Base-by-base conservation (phyloP, 2,113 vertebrate species). In the Sinocyclocheilus anophthalmus region DNA sequence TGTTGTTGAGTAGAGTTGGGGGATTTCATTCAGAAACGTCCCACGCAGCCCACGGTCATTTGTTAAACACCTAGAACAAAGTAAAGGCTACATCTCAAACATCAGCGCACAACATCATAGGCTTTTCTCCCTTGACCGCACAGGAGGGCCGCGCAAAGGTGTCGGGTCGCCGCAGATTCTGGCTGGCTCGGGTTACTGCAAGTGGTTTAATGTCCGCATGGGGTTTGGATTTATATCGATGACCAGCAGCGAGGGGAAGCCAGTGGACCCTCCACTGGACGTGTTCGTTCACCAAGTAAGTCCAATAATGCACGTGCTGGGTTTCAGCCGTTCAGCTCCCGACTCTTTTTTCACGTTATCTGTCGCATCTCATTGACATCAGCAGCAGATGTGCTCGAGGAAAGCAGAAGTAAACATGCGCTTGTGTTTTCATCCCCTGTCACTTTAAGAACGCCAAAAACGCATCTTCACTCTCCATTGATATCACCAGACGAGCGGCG, bases 201-300 rank as follows among this genome's bases (percentile, higher is more conserved):
- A 99, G 89, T 99, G 98, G 98, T 99, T 99, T 94, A 99, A 99
- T 92, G 97, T 99, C 91, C 97, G 98, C 79, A 99, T 99, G 98
- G 98, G 98, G 86, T 99, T 99, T 92, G 98, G 98, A 92, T 99
- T 99, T 96, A 99, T 99, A 94, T 98, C 97, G 93, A 99, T 99
- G 98, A 96, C 96, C 91, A 96, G 91, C 93, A 97, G 97, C 90
- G 97, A 97, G 86, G 98, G 97, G 91, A 96, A 92, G 92, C 96
- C 96, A 87, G 94, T 99, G 91, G 98, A 99, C 86, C 94, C 96
- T 81, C 96, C 98, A 42, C 95, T 97, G 89, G 98, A 99, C 94
- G 98, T 99, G 88, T 99, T 99, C 95, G 98, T 99, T 91, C 98
- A 99, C 96, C 98, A 99, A 99, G 98, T 99, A 97, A 98, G 97